Evolutionary conservation across 2,113 vertebrate species (phyloP).

Genomic region (Malurus elegans): DNA sequence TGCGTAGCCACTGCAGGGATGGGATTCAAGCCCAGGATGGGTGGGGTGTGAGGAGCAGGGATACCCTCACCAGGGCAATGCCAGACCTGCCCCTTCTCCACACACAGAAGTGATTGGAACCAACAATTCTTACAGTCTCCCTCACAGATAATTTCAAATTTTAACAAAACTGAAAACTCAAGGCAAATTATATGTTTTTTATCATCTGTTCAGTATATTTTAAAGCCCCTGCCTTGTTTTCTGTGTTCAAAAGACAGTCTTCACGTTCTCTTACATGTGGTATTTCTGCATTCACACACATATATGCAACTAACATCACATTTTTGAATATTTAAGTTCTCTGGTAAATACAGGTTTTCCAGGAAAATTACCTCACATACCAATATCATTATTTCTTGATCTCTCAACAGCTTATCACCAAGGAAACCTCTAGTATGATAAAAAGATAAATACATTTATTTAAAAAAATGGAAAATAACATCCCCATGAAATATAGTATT

Average conservation of each 20-base stretch:
- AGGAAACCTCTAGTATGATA: not conserved
- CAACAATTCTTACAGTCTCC: not conserved
- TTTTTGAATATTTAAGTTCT: not conserved
- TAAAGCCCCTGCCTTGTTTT: not conserved
- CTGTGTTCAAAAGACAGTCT: not conserved
- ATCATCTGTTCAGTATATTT: not conserved
- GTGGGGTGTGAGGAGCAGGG: rapidly evolving
- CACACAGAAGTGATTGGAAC: rapidly evolving
- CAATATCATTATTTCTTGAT: not conserved
- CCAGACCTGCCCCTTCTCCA: not conserved
- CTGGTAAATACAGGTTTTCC: not conserved
- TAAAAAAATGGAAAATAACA: not conserved
- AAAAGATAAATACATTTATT: not conserved
- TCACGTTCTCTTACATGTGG: not conserved
- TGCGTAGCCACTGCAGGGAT: rapidly evolving
- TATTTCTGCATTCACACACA: not conserved
- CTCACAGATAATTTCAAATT: not conserved
- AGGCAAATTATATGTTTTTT: not conserved
- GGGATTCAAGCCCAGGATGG: rapidly evolving
- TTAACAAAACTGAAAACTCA: not conserved
- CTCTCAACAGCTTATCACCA: not conserved
- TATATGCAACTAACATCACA: not conserved
- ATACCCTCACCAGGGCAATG: not conserved
- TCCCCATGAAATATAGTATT: not conserved
- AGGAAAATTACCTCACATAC: not conserved